phyloP scores from a whole-genome alignment of 2,113 vertebrate species.

The Bubalus kerabau region DNA sequence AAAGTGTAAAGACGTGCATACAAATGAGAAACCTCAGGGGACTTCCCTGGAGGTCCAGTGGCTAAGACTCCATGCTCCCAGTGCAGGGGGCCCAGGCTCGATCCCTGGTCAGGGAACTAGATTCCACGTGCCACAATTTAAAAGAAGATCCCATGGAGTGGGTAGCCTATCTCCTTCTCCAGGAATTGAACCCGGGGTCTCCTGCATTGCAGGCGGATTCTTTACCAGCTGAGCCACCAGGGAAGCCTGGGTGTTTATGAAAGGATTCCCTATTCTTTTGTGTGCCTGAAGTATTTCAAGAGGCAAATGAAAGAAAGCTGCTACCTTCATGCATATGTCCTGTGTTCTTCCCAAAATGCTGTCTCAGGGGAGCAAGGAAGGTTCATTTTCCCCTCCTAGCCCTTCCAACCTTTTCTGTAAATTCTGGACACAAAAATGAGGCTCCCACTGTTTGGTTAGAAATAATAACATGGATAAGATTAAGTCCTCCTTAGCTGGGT shows the following conservation, averaged over 20 bases:
- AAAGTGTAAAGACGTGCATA: accelerated
- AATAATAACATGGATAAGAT: background rate
- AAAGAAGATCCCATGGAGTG: background rate
- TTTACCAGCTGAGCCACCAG: background rate
- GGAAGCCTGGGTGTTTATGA: background rate
- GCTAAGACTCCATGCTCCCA: background rate
- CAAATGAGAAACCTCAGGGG: background rate
- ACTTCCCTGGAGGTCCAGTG: background rate
- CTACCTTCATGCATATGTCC: accelerated
- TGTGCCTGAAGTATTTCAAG: background rate
- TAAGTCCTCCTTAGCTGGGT: background rate
- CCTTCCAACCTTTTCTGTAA: background rate
- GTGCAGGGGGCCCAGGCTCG: background rate
- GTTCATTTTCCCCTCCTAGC: accelerated
- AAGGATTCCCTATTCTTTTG: background rate
- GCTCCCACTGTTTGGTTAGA: background rate
- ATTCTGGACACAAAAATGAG: background rate
- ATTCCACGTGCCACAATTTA: background rate
- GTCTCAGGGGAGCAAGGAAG: no score
- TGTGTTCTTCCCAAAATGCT: background rate
- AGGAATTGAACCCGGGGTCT: background rate
- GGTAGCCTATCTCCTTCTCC: background rate
- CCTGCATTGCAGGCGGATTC: background rate
- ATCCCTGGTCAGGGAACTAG: background rate
- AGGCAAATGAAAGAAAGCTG: background rate